Evolutionary conservation across 1,140 invertebrate genomes (phyloP), one percentile per base, ranked within the genome.

Genomic region (Oreohelix idahoensis): DNA sequence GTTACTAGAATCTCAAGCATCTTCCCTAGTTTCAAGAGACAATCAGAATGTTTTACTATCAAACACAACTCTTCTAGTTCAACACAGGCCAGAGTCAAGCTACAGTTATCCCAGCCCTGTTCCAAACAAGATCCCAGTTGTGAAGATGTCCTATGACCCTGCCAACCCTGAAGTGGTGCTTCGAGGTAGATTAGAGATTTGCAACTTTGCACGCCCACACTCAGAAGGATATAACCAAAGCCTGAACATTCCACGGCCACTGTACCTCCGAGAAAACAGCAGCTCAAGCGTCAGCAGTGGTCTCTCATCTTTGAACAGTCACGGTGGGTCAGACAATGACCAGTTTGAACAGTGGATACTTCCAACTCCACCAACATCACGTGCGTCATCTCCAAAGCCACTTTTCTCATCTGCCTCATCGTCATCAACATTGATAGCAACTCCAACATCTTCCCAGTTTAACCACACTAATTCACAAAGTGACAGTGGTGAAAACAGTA

Each of bases 231-330:
- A 83, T 79, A 74, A 81, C 17, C 82, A 85, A 66, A 84, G 81
- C 84, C 84, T 89, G 78, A 85, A 78, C 87, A 89, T 89, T 87
- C 88, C 88, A 81, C 83, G 85, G 80, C 87, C 87, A 35, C 35
- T 84, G 38, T 89, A 88, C 75, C 36, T 85, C 49, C 80, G 88
- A 69, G 87, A 89, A 77, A 87, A 86, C 79, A 89, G 88, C 76
- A 42, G 66, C 32, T 83, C 85, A n/a, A 85, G 84, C 76, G 51
- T 85, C 63, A 84, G 84, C 79, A 88, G 84, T 84, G 83, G 74
- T 73, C 73, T 84, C 17, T 87, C 88, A 13, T 85, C 88, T 39
- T 51, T 75, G 38, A 83, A 86, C 74, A 87, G 83, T 83, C 81
- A 83, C 4, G 71, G 53, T 20, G 85, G 85, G 15, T 86, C 86